Conservation (phyloP, 2,113 vertebrate species). For the Naja naja region DNA sequence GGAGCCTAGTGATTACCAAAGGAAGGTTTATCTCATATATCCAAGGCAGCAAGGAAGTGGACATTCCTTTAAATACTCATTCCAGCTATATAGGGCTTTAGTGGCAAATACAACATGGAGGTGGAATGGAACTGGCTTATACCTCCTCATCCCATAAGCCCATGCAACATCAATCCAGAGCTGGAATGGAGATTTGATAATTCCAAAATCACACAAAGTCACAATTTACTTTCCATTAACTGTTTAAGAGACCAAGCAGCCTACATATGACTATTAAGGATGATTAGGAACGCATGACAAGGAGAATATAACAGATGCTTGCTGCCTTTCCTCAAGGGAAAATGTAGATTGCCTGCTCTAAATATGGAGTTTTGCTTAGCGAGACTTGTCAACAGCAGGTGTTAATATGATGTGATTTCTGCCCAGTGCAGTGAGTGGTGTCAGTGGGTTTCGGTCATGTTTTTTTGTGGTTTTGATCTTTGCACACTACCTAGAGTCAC, state of each 20-base stretch:
- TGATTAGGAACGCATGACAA: neutral
- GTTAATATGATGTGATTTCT: neutral
- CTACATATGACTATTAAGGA: neutral
- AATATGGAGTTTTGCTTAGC: neutral
- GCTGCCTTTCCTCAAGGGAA: slow-evolving; percentile 3
- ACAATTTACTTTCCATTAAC: neutral
- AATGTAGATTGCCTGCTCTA: neutral
- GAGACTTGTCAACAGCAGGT: neutral
- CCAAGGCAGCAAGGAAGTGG: neutral
- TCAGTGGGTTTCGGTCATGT: neutral
- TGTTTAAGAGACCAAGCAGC: neutral
- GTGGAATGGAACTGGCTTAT: neutral
- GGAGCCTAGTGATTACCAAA: neutral
- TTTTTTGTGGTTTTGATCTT: neutral
- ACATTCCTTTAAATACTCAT: neutral
- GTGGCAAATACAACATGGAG: neutral
- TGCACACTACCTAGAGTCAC: neutral
- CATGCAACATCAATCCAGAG: too few relatives aligned
- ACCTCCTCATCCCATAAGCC: neutral
- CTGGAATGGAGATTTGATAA: too few relatives aligned
- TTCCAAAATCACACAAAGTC: neutral
- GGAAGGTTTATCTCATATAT: too few relatives aligned
- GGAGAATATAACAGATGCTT: neutral
- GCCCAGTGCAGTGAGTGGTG: neutral
- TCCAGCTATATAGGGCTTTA: neutral